Evolutionary conservation across 2,888 invertebrate species (phyloP), one percentile per base, ranked within the genome.

Genomic region (Melinopterus prodromus): DNA sequence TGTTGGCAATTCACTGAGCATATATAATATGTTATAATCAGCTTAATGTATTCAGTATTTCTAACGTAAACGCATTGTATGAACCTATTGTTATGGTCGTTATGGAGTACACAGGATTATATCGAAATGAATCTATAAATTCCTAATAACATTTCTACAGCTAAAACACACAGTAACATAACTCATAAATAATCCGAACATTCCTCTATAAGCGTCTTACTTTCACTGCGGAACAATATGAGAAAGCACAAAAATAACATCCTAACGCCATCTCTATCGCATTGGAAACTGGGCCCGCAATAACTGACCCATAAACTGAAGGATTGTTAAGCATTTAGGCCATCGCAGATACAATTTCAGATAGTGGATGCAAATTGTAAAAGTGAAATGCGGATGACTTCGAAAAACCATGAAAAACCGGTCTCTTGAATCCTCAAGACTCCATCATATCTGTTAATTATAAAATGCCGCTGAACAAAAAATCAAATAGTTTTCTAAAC

Each of bases 231-330:
- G 53, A 53, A 53, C 53, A 53, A 53, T 53, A 53, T 53, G 53
- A 53, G 53, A 53, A 53, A 53, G 53, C 53, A 53, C 53, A 53
- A 53, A 53, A 53, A 53, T 53, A 53, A 53, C 53, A 53, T 53
- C 53, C 53, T 53, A 53, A 53, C 53, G 2, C 53, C 12, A 53
- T 53, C 53, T 53, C 53, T 53, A 53, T 53, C 53, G 7, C 53
- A 53, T 53, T 53, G 53, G 53, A 53, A 53, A 53, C 53, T 53
- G 53, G 12, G 53, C 12, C 9, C 53, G 53, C 53, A 53, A 53
- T 53, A 53, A 53, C 53, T 53, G 53, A 53, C 53, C 53, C 53
- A 53, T 53, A 53, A 53, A 53, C 53, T 9, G 53, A 53, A 53
- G 53, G 53, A 53, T 53, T 53, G 53, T 53, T 53, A 12, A 12